phyloP scores from a whole-genome alignment of 1,140 invertebrate genomes.

The Prorops nasuta region DNA sequence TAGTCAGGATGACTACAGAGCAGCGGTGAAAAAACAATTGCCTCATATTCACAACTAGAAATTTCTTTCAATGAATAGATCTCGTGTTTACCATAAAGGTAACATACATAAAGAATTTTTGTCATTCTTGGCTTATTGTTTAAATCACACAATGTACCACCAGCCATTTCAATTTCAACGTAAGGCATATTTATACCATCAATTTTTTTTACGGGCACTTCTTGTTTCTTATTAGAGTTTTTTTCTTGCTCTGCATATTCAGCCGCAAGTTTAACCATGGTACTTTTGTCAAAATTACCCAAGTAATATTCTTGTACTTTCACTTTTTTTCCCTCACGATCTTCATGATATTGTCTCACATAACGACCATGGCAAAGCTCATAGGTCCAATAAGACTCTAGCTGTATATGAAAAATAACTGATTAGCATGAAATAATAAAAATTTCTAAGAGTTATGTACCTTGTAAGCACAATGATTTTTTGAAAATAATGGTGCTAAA shows the following conservation, averaged over 20 bases:
- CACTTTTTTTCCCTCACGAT: slow-evolving; percentile 81
- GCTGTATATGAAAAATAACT: slow-evolving; percentile 50
- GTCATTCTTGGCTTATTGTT: slow-evolving; percentile 79
- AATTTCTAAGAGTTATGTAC: slow-evolving; percentile 46
- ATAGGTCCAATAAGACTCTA: slow-evolving; percentile 97
- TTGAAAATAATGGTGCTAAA: slow-evolving; percentile 72
- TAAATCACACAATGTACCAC: slow-evolving; percentile 89
- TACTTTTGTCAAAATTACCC: slow-evolving; percentile 67
- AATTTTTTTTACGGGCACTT: slow-evolving; percentile 70
- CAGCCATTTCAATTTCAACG: slow-evolving; percentile 75
- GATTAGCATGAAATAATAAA: slow-evolving; percentile 9
- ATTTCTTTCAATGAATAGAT: slow-evolving; percentile 91
- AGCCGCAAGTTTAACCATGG: slow-evolving; percentile 52
- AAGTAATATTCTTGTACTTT: slow-evolving; percentile 81
- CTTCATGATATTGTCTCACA: slow-evolving; percentile 93
- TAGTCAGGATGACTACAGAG: slow-evolving; percentile 89
- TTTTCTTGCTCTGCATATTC: slow-evolving; percentile 58
- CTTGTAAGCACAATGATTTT: slow-evolving; percentile 78
- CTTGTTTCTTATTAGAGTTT: slow-evolving; percentile 53
- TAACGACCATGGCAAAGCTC: slow-evolving; percentile 92
- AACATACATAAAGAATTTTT: slow-evolving; percentile 82
- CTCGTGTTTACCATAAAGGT: slow-evolving; percentile 82
- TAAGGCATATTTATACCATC: slow-evolving; percentile 84
- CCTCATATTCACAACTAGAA: slow-evolving; percentile 92
- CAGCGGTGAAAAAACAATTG: slow-evolving; percentile 79